Percentiles rank a stretch among this genome's conserved stretches.
Evolutionary conservation across 2,797 vertebrate species (phyloP).

Genomic region (Pseudochirops cupreus): DNA sequence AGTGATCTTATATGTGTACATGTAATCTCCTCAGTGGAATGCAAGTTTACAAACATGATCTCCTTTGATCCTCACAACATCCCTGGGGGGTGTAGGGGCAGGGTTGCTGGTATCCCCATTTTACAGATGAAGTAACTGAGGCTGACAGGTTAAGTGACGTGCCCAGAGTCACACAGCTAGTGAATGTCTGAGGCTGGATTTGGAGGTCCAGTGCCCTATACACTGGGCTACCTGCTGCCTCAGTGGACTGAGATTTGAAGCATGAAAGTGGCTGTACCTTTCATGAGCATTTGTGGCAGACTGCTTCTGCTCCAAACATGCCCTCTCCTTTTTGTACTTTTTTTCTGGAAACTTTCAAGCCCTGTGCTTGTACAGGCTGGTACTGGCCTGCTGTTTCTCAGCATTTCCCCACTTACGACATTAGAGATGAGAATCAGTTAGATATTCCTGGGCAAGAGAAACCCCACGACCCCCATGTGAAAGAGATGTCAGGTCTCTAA

Average conservation of each 20-base stretch:
- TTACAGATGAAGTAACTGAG: not conserved
- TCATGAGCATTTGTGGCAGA: not conserved
- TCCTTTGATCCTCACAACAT: not conserved
- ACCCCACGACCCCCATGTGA: not conserved
- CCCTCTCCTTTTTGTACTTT: not conserved
- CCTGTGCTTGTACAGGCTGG: not conserved
- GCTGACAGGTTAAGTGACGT: not conserved
- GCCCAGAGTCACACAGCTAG: not conserved
- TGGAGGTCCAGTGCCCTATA: not conserved
- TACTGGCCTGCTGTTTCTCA: not conserved
- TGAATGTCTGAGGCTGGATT: not conserved
- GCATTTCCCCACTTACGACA: not conserved
- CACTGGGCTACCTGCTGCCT: not conserved
- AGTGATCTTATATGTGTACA: not conserved
- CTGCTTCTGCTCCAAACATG: not conserved
- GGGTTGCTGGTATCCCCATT: not conserved
- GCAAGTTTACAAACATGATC: not conserved
- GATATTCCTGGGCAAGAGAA: not conserved
- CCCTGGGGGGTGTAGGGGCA: not conserved
- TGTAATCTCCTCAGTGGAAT: not conserved
- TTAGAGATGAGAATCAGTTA: not conserved
- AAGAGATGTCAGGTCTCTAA: not conserved
- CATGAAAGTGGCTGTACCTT: not conserved
- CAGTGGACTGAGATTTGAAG: not conserved
- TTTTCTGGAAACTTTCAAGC: not conserved